A percentile compares a stretch with the other conserved stretches of the same genome.
Conservation (phyloP, 2,797 vertebrate species). For the Leuciscus waleckii region DNA sequence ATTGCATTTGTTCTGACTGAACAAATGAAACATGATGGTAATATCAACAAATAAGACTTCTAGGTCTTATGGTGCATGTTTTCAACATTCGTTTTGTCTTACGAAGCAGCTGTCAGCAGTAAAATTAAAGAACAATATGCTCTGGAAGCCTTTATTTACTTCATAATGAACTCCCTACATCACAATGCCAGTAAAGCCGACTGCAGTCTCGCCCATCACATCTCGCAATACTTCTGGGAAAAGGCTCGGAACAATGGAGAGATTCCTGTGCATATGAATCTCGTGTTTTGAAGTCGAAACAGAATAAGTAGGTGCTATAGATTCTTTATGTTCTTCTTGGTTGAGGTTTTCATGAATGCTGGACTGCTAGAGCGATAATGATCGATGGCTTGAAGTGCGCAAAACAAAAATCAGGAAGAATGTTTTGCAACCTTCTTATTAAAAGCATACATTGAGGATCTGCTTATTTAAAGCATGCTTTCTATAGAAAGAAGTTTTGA, state of each 20-base stretch:
- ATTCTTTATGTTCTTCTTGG: conserved; percentile 19
- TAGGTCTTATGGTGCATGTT: background rate
- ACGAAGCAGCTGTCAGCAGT: conserved; percentile 13
- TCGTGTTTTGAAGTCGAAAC: background rate
- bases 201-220: conserved; percentile 7
- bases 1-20: background rate
- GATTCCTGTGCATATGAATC: conserved; percentile 15
- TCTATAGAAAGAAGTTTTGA: conserved; percentile 32
- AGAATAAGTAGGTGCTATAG: conserved; percentile 19
- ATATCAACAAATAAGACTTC: conserved; percentile 3
- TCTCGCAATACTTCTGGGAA: conserved; percentile 45
- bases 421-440: conserved; percentile 42
- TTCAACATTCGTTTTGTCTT: background rate
- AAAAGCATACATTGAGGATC: conserved; percentile 27
- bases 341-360: conserved; percentile 16
- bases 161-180: conserved; percentile 26
- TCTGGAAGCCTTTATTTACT: conserved; percentile 35
- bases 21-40: background rate
- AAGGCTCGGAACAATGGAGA: conserved; percentile 36
- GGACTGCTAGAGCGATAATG: conserved; percentile 35
- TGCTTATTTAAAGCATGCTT: conserved; percentile 40
- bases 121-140: conserved; percentile 38
- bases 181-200: conserved; percentile 39
- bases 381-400: conserved; percentile 44
- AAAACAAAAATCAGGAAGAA: conserved; percentile 17